Percentiles rank a stretch among this genome's conserved stretches.
These are phyloP conservation scores for Bagarius yarrelli DNA, from an alignment of 2,113 vertebrate genomes.

Conservation along the genomic window DNA sequence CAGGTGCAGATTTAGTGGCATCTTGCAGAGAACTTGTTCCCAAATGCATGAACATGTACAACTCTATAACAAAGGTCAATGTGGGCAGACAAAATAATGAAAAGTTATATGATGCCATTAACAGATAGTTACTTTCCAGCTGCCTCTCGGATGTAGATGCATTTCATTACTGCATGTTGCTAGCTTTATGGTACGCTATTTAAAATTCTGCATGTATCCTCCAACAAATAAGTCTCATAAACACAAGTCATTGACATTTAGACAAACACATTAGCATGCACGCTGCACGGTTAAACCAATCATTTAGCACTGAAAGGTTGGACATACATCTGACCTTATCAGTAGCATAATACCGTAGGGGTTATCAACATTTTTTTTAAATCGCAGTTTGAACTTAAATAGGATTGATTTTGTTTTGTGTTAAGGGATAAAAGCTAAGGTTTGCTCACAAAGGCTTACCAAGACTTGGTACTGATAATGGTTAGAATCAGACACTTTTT, in stretches of 20 bases:
- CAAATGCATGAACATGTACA: slow-evolving; percentile 11
- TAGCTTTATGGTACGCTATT: background rate
- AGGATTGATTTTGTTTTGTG: slow-evolving; percentile 46
- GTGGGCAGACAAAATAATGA: slow-evolving; percentile 13
- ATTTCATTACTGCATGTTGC: slow-evolving; percentile 17
- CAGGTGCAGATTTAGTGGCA: slow-evolving; percentile 11
- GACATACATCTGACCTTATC: slow-evolving; percentile 44
- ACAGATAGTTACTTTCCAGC: slow-evolving; percentile 16
- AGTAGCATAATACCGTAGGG: slow-evolving; percentile 28
- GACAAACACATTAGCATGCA: slow-evolving; percentile 31
- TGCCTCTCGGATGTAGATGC: slow-evolving; percentile 17
- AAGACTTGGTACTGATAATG: slow-evolving; percentile 23
- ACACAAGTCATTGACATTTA: slow-evolving; percentile 19
- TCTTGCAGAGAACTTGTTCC: background rate
- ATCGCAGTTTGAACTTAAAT: slow-evolving; percentile 43
- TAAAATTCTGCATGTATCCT: slow-evolving; percentile 14
- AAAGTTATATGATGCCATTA: slow-evolving; percentile 18
- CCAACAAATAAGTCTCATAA: slow-evolving; percentile 15
- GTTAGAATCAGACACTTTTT: slow-evolving; percentile 13
- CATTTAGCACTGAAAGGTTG: slow-evolving; percentile 28
- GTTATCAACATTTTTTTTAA: slow-evolving; percentile 38
- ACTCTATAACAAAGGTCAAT: slow-evolving; percentile 43
- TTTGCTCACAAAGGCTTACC: slow-evolving; percentile 28
- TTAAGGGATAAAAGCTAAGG: slow-evolving; percentile 32
- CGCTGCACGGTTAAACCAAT: background rate